Evolutionary conservation across 2,797 vertebrate species (phyloP).

Genomic region (Syncerus caffer): DNA sequence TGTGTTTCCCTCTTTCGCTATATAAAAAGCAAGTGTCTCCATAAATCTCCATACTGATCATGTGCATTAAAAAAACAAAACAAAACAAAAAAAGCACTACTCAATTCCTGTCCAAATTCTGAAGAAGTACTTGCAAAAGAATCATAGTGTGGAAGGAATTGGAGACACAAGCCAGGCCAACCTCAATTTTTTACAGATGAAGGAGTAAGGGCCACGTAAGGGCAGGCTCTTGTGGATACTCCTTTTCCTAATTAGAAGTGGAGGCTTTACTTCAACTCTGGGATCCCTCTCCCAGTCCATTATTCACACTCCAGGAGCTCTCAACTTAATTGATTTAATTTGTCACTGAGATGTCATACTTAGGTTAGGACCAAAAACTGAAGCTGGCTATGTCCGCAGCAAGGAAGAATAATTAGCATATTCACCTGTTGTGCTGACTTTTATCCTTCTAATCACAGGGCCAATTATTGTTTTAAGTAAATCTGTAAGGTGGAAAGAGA

Average conservation of each 20-base stretch:
- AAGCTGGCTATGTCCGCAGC: background rate
- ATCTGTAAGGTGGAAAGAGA: background rate
- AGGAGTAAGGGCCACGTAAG: rapidly evolving
- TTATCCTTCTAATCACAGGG: background rate
- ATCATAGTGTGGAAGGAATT: background rate
- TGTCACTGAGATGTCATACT: conserved; percentile 57
- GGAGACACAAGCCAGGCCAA: background rate
- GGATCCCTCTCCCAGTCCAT: background rate
- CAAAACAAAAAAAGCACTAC: background rate
- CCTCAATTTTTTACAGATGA: background rate
- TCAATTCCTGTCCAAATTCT: conserved; percentile 57
- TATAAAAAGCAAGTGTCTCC: conserved; percentile 62
- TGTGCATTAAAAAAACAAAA: conserved; percentile 13
- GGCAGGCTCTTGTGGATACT: rapidly evolving
- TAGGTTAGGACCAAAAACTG: conserved; percentile 32
- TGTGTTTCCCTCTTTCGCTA: conserved; percentile 41
- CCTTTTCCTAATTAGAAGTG: background rate
- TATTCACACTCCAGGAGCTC: conserved; percentile 42
- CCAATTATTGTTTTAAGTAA: background rate
- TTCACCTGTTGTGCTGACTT: background rate
- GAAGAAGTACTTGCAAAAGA: background rate
- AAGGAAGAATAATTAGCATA: conserved; percentile 29
- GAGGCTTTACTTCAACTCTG: background rate
- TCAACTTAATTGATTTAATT: conserved; percentile 64
- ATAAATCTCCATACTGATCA: conserved; percentile 72